Conservation (phyloP, 1,140 invertebrate species). For the Diachasma alloeum region DNA sequence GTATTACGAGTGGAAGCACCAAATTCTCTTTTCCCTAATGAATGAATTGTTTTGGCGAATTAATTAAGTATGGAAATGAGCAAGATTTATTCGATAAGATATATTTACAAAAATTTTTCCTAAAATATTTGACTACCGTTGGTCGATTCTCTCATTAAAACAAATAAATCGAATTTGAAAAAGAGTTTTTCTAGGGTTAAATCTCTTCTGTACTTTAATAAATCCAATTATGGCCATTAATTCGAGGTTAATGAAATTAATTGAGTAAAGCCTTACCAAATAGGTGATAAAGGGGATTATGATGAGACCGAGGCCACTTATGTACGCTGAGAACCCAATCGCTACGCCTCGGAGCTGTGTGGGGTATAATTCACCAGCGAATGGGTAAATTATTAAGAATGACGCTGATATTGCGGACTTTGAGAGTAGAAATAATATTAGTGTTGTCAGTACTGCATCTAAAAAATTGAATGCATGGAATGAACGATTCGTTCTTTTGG, state of each 20-base stretch:
- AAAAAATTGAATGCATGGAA: constrained; percentile 48
- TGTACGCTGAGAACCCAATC: constrained; percentile 88
- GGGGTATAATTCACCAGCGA: constrained; percentile 88
- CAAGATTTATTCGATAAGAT: not conserved
- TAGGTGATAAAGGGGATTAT: constrained; percentile 92
- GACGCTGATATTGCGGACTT: constrained; percentile 91
- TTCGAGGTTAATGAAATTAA: constrained; percentile 11
- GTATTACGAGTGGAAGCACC: constrained; percentile 81
- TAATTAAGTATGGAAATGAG: constrained; percentile 19
- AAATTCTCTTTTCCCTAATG: constrained; percentile 81
- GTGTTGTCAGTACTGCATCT: constrained; percentile 78
- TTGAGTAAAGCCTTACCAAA: constrained; percentile 69
- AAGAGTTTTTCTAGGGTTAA: constrained; percentile 11
- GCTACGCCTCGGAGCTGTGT: constrained; percentile 86
- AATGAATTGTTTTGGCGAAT: not conserved
- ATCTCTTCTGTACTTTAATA: constrained; percentile 26
- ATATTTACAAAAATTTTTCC: constrained; percentile 6
- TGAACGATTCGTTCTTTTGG: not conserved
- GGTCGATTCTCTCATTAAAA: constrained; percentile 14
- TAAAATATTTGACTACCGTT: not conserved
- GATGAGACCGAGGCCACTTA: constrained; percentile 85
- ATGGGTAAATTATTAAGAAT: constrained; percentile 90
- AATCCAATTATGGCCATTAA: constrained; percentile 25
- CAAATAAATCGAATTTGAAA: not conserved
- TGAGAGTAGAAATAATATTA: constrained; percentile 83